Base-by-base conservation (phyloP, 2,888 invertebrate genomes). In the Andrena bucephala region DNA sequence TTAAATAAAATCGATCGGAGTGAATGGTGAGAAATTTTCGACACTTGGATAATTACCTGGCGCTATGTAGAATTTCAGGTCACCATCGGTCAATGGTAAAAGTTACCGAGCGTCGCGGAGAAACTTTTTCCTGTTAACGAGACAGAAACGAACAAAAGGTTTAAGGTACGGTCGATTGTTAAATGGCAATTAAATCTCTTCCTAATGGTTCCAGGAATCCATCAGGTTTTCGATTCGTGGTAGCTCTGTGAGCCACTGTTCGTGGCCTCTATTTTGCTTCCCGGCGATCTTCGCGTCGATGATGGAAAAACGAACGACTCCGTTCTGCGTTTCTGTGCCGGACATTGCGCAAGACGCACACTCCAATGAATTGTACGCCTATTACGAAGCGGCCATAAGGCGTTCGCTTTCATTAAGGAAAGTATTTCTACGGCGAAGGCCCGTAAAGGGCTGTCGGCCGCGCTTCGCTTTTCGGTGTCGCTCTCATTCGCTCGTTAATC, bases 401-500 rank as follows among this genome's bases (percentile, higher is more conserved):
- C 77, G 65, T 81, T 86, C 85, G 79, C 86, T 85, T 87, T 87
- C 87, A 87, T 85, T 82, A 83, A 81, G 60, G 85, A 85, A 86
- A 85, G 85, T 81, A 79, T 85, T 86, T 85, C 78, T 72, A 60
- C 54, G 54, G 8, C 33, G 69, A 62, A 75, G 65, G 50, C 57
- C 72, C 68, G 29, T 78, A 77, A 81, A 81, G 69, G 63, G 67
- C 69, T 71, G 72, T 76, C 69, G 57, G 73, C 59, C 52, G 66
- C 31, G 70, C 68, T 52, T 74, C 57, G 73, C 54, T 77, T 73
- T 70, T 73, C 80, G 83, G 73, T 60, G 72, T 76, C 76, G 74
- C 85, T 80, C 84, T 83, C 75, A 69, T 82, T 84, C n/a, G 54
- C 24, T 67, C 59, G 81, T 84, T 85, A 81, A 78, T 81, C 81